Conservation (phyloP, 2,888 invertebrate species). For the Catonia carolina region DNA sequence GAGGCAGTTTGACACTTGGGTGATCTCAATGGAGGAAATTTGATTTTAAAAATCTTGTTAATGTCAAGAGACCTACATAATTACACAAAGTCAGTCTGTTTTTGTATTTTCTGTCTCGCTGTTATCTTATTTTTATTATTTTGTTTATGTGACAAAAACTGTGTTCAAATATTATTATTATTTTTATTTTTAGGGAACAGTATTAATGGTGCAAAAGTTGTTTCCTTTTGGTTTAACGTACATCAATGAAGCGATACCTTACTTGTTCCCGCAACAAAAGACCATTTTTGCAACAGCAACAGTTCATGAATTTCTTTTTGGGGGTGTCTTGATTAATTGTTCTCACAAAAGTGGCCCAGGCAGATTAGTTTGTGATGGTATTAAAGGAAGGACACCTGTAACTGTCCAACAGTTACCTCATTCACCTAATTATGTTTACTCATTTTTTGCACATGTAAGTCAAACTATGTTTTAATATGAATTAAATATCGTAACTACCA, state of each 20-base stretch:
- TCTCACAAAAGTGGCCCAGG: slow-evolving; percentile 40
- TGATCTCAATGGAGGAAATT: too few species aligned
- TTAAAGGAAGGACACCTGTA: slow-evolving; percentile 40
- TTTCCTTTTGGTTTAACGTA: slow-evolving; percentile 45
- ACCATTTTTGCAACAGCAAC: slow-evolving; percentile 45
- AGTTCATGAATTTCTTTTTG: slow-evolving; percentile 51
- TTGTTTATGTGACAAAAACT: too few species aligned
- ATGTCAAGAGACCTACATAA: too few species aligned
- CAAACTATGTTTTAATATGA: background rate
- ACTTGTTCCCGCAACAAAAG: slow-evolving; percentile 48
- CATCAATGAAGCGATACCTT: slow-evolving; percentile 49
- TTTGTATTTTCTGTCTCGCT: too few species aligned
- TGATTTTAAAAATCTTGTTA: too few species aligned
- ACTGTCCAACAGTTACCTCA: slow-evolving; percentile 42
- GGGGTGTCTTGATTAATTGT: slow-evolving; percentile 51
- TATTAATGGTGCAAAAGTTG: slow-evolving; percentile 44
- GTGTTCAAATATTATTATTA: too few species aligned
- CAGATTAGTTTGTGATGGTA: slow-evolving; percentile 39
- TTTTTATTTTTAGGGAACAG: slow-evolving; percentile 42
- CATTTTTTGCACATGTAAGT: slow-evolving; percentile 3
- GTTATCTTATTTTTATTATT: too few species aligned
- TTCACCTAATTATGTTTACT: background rate
- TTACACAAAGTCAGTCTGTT: too few species aligned
- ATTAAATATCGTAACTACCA: too few species aligned
- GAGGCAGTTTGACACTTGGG: too few species aligned